Base-by-base conservation (phyloP, 2,797 vertebrate genomes). In the Dromococcyx pavoninus region DNA sequence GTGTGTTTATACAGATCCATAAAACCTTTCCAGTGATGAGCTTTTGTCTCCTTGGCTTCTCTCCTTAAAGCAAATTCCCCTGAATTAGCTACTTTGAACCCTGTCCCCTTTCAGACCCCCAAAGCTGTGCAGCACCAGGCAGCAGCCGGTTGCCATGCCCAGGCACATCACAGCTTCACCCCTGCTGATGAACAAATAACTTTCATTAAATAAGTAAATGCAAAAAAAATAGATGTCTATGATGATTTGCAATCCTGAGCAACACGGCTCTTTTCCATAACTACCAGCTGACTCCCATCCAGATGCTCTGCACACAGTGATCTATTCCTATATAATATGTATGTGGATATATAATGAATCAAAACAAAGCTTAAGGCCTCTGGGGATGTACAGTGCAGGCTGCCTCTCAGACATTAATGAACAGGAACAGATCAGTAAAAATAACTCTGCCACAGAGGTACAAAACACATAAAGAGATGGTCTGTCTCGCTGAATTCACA, bases 291-390 rank as follows among this genome's bases (percentile, higher is more conserved):
- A 23, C 37, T 60, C 81, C 22, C 23, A 37, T 71, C 46, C 85
- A 93, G 85, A 71, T 28, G 54, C 77, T 91, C 74, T 43, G 32
- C 30, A 19, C 24, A n/a, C 39, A 39, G 43, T 71, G 70, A 89
- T 76, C 89, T 86, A 13, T 65, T 81, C 71, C 86, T 53, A 28
- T 48, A 86, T n/a, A 65, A 82, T 46, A 78, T 50, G 37, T 8
- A 71, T 30, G 65, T 74, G 82, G 88, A 83, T 70, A 28, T 32
- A 44, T 44, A 86, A 73, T 41, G 86, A 76, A 85, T 69, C 88
- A 79, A 81, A 95, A 94, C 84, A 89, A 94, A 88, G 88, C 66
- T 88, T 46, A 70, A 44, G 71, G 66, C 33, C 91, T 62, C 48
- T n/a, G 30, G 80, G 92, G 91, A 88, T 60, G 83, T 21, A 37